Evolutionary conservation across 2,797 vertebrate genomes (phyloP).

Genomic region (Urocyon cinereoargenteus): DNA sequence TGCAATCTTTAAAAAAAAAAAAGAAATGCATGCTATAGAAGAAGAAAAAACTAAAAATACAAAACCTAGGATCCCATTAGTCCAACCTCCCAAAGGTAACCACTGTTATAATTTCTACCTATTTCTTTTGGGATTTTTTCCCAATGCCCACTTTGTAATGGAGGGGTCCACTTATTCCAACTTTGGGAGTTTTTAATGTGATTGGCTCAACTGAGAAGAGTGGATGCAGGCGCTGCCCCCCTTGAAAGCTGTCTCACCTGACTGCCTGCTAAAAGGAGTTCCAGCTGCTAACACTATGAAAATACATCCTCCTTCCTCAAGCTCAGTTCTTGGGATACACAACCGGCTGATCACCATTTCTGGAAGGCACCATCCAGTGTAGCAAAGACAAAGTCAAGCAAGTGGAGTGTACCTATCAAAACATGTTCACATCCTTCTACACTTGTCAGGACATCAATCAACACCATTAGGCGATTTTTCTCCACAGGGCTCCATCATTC

Average conservation of each 20-base stretch:
- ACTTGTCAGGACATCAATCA: background rate
- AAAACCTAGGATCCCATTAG: background rate
- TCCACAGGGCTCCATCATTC: background rate
- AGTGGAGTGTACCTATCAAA: background rate
- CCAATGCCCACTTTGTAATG: background rate
- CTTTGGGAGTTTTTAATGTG: background rate
- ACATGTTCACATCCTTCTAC: background rate
- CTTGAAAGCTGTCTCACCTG: background rate
- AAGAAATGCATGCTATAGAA: background rate
- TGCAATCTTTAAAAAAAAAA: no score
- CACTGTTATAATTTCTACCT: background rate
- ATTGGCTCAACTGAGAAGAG: background rate
- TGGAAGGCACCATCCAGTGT: background rate
- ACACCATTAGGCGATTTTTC: background rate
- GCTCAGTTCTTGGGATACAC: background rate
- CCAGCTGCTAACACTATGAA: fast-evolving
- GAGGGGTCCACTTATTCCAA: fast-evolving
- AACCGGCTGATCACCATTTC: background rate
- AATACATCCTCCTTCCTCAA: background rate
- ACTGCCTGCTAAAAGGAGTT: background rate
- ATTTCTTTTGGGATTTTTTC: background rate
- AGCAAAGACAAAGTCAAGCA: background rate
- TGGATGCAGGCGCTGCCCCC: background rate
- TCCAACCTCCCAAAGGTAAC: background rate
- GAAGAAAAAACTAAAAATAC: background rate